phyloP scores from a whole-genome alignment of 2,888 invertebrate genomes.

The Argyresthia albistria region DNA sequence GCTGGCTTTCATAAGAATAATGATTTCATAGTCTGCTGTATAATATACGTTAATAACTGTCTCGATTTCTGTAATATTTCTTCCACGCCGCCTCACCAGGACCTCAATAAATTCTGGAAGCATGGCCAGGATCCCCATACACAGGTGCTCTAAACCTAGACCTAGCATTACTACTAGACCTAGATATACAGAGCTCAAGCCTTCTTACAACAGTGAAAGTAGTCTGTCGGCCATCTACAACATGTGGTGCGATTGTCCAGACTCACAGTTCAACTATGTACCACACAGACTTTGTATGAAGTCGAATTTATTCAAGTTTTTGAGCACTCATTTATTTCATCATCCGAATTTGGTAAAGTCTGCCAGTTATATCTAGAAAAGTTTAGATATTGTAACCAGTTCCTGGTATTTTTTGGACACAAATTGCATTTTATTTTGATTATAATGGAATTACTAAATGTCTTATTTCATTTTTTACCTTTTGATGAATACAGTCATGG shows the following conservation, averaged over 20 bases:
- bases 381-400: too few relatives aligned
- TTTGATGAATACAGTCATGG: too few relatives aligned
- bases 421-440: constrained; percentile 12
- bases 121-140: constrained; percentile 63
- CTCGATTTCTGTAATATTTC: constrained; percentile 8
- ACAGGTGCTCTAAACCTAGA: constrained; percentile 47
- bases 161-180: background rate
- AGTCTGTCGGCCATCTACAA: constrained; percentile 8
- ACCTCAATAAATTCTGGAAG: constrained; percentile 63
- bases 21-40: too few relatives aligned
- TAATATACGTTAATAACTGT: background rate
- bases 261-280: constrained; percentile 39
- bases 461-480: constrained; percentile 11
- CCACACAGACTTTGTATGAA: constrained; percentile 49
- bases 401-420: constrained; percentile 8
- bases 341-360: constrained; percentile 49
- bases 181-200: background rate
- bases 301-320: constrained; percentile 35
- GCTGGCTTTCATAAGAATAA: too few relatives aligned
- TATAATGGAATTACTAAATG: constrained; percentile 61
- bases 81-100: constrained; percentile 51
- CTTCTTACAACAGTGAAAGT: background rate
- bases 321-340: constrained; percentile 45
- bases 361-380: constrained; percentile 43
- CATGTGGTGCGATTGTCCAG: constrained; percentile 51